Evolutionary conservation across 1,140 invertebrate genomes (phyloP).

Genomic region (Scaptomyza montana): DNA sequence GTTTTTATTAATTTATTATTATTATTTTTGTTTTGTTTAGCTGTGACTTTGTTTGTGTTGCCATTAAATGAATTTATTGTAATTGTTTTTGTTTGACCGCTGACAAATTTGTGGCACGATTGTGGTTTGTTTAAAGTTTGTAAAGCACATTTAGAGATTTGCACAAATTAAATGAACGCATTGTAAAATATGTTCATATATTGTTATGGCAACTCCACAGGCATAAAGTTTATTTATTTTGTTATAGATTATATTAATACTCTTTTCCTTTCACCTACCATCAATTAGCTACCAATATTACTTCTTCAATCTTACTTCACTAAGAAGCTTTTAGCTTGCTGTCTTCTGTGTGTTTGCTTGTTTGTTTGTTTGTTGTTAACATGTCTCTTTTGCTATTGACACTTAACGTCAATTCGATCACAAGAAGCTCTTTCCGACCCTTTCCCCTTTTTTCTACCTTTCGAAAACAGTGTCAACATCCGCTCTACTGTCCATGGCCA

Average conservation of each 20-base stretch:
- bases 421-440: slow-evolving; percentile 36
- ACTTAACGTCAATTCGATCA: slow-evolving; percentile 12
- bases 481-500: slow-evolving; percentile 19
- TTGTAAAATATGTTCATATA: neutral
- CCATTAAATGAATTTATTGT: slow-evolving; percentile 66
- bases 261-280: neutral
- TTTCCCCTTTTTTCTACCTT: neutral
- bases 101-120: slow-evolving; percentile 5
- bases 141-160: slow-evolving; percentile 3
- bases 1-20: slow-evolving; percentile 11
- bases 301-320: neutral
- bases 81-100: slow-evolving; percentile 30
- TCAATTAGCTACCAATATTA: neutral
- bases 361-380: slow-evolving; percentile 24
- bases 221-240: neutral
- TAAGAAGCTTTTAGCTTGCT: neutral
- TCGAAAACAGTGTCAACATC: slow-evolving; percentile 44
- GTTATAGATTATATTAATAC: too few relatives aligned
- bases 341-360: neutral
- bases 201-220: neutral
- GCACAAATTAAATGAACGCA: slow-evolving; percentile 36
- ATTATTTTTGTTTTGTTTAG: slow-evolving; percentile 18
- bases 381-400: slow-evolving; percentile 10
- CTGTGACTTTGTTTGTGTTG: too few relatives aligned
- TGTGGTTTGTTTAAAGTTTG: slow-evolving; percentile 14